Evolutionary conservation across 2,797 vertebrate species (phyloP), one percentile per base, ranked within the genome.

Genomic region (Esox masquinongy): DNA sequence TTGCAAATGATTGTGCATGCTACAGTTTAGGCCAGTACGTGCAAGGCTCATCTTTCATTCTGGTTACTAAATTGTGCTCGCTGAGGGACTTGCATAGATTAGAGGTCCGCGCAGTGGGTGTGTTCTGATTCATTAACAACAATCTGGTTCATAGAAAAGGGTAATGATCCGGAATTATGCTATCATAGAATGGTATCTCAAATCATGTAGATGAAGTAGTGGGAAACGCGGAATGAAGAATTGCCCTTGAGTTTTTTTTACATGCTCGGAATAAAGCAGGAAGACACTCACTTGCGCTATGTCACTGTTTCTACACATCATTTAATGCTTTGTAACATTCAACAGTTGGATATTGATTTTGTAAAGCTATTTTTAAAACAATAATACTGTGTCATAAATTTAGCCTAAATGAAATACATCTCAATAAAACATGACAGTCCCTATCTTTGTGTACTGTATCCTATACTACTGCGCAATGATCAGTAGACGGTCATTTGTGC

Each of bases 121-220:
- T 73, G 56, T 73, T 61, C 63, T 59, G 73, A 11, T 74, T 67
- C 63, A 53, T 74, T 74, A 24, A 66, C 63, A n/a, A 66, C 73
- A 5, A 73, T 15, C 34, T 29, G 29, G 5, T 47, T 29, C 39
- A 17, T 56, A 22, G 39, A 39, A 47, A 68, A 43, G 39, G 19
- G 36, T 43, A 69, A 61, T 24, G 56, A 61, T 24, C 22, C 56
- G 24, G 56, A 24, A 61, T 61, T 14, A 61, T 26, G 56, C 29
- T 31, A 61, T 0, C 19, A 61, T 26, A 24, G 22, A 61, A 24
- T 61, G 11, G 9, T 22, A 59, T 34, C 26, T 34, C 15, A 67
- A 66, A 34, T 16, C 63, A 34, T 15, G 29, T 31, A 29, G 31
- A 67, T 31, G 7, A 34, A 34, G 64, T 17, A 31, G 15, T 7